Evolutionary conservation across 2,113 vertebrate genomes (phyloP).

Genomic region (Oxyruncus cristatus): DNA sequence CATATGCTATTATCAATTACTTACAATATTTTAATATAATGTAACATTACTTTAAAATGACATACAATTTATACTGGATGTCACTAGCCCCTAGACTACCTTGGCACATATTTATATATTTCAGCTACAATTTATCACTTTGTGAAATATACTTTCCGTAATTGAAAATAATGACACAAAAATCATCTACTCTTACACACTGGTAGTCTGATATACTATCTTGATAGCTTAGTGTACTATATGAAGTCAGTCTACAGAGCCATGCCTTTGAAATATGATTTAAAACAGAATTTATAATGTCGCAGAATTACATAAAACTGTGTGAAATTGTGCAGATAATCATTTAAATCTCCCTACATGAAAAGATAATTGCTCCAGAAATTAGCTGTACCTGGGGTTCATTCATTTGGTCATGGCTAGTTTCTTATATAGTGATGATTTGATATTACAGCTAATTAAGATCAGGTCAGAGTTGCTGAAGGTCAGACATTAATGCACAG

Average conservation of each 20-base stretch:
- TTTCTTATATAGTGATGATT: conserved; percentile 95
- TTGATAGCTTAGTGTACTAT: conserved; percentile 54
- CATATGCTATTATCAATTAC: background rate
- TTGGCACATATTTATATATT: background rate
- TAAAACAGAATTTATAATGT: conserved; percentile 88
- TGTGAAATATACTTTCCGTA: conserved; percentile 51
- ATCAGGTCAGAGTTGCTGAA: conserved; percentile 99
- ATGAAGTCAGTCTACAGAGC: conserved; percentile 64
- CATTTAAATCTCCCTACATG: conserved; percentile 99
- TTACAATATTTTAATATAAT: conserved; percentile 13
- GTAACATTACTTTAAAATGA: conserved; percentile 21
- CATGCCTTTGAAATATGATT: conserved; percentile 86
- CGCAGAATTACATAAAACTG: conserved; percentile 89
- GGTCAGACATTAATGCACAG: conserved; percentile 96
- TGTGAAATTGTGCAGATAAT: conserved; percentile 99
- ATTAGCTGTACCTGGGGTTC: conserved; percentile 99
- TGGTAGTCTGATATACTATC: conserved; percentile 5
- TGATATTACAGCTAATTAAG: conserved; percentile 99
- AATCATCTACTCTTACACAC: conserved; percentile 13
- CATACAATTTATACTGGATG: background rate
- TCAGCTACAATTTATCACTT: conserved; percentile 19
- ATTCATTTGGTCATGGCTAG: conserved; percentile 99
- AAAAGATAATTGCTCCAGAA: conserved; percentile 99
- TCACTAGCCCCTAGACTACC: background rate
- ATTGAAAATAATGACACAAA: conserved; percentile 67